Evolutionary conservation across 2,797 vertebrate genomes (phyloP).

Genomic region (Florisuga fusca): DNA sequence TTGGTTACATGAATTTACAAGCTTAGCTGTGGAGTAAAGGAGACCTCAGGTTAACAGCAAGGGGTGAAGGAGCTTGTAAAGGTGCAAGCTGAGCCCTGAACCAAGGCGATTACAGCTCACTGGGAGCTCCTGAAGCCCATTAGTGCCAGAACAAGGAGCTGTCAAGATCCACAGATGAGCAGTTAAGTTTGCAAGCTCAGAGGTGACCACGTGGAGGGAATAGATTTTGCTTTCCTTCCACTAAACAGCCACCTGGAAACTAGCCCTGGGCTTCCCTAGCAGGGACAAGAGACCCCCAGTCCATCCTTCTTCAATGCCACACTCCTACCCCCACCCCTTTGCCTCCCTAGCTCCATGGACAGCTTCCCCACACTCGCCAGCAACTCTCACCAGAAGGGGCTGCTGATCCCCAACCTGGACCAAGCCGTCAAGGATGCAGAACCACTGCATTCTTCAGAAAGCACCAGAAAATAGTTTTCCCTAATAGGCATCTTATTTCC

Average conservation of each 20-base stretch:
- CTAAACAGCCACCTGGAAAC: background rate
- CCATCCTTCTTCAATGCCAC: background rate
- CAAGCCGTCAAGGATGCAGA: background rate
- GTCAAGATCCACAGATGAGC: conserved; percentile 58
- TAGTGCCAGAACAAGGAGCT: conserved; percentile 57
- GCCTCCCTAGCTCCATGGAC: fast-evolving
- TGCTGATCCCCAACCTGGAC: background rate
- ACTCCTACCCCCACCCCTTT: fast-evolving
- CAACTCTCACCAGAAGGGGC: background rate
- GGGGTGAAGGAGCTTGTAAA: conserved; percentile 68
- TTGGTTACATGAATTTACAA: conserved; percentile 73
- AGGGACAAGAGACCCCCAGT: background rate
- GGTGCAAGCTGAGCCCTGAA: conserved; percentile 67
- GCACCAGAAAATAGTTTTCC: background rate
- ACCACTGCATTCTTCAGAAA: background rate
- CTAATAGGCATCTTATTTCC: conserved; percentile 5
- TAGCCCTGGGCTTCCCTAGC: background rate
- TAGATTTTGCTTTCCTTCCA: conserved; percentile 36
- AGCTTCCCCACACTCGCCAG: background rate
- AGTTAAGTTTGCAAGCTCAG: conserved; percentile 7
- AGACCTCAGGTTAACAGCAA: conserved; percentile 60
- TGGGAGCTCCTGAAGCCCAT: conserved; percentile 53
- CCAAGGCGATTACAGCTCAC: conserved; percentile 48
- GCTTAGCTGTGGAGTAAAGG: conserved; percentile 46
- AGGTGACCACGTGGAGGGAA: background rate